Base-by-base conservation (phyloP, 2,797 vertebrate species). In the Melanotaenia maccullochi region DNA sequence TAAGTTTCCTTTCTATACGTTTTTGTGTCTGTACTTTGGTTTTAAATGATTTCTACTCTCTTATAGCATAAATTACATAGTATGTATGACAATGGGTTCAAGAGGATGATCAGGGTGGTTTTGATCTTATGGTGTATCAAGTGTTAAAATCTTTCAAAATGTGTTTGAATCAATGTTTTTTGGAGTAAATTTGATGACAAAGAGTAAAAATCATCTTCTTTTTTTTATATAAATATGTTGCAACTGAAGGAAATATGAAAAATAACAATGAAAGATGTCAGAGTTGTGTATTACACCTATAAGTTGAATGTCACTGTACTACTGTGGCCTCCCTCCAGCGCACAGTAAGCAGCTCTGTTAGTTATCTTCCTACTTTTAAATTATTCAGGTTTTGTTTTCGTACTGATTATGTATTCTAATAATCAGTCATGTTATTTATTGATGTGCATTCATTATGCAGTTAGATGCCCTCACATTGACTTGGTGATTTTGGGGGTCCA, bases 1-100 rank as follows among this genome's bases (percentile, higher is more conserved):
- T 99, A 96, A 99, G 98, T 93, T 68, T 61, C 1, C 22, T 71
- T 14, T 24, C 14, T 1, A 20, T 58, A 4, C 56, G 56, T 60
- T n/a, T 58, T 0, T 65, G 18, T 14, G 44, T 35, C 1, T 30
- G 28, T 1, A 16, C n/a, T 75, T 58, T 51, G 13, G 1, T 32
- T 36, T 5, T 0, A 13, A 13, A 35, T 9, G 9, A 30, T 44
- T 35, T n/a, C 49, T 56, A 16, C 14, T 67, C 7, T 59, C 1
- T n/a, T 69, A 12, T 22, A 13, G 36, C 36, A n/a, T 6, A 38
- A 20, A 35, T 18, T 16, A 9, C 2, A 35, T 18, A 55, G 20
- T 59, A 38, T 54, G 40, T 58, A 54, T 55, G 57, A 24, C 28
- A 33, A 30, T 18, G 16, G 4, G 13, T 22, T 61, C 55, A 25